phyloP scores from a whole-genome alignment of 2,797 vertebrate species.

The Ambastaia sidthimunki region DNA sequence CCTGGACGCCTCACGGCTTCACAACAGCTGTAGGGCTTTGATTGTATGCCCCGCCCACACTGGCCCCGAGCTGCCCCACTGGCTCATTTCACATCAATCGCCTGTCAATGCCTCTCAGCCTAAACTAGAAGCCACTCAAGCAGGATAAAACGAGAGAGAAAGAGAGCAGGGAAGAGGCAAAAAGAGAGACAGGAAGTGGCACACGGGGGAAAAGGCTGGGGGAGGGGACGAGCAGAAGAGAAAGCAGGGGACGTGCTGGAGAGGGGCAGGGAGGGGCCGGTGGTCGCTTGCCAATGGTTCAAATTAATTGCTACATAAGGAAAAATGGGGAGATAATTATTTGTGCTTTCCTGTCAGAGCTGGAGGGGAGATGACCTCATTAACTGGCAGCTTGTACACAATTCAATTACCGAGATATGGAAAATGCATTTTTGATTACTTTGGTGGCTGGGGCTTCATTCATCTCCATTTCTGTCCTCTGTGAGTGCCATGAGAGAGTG shows the following conservation, averaged over 20 bases:
- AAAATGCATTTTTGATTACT: constrained; percentile 97
- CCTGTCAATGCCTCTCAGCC: constrained; percentile 86
- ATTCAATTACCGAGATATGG: constrained; percentile 94
- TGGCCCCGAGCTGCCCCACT: constrained; percentile 36
- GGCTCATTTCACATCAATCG: constrained; percentile 75
- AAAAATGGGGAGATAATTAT: constrained; percentile 95
- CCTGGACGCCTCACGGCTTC: constrained; percentile 83
- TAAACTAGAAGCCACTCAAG: constrained; percentile 80
- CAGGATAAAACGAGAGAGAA: constrained; percentile 37
- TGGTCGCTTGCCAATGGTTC: constrained; percentile 82
- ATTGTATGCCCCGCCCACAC: constrained; percentile 74
- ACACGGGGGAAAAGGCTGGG: constrained; percentile 42
- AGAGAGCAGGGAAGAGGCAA: constrained; percentile 15
- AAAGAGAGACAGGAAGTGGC: constrained; percentile 37
- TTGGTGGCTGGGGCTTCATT: constrained; percentile 79
- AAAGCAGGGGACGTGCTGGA: constrained; percentile 21
- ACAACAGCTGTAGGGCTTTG: constrained; percentile 83
- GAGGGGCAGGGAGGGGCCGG: constrained; percentile 61
- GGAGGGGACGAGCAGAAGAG: constrained; percentile 14
- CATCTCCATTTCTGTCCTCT: constrained; percentile 79
- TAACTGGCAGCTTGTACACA: constrained; percentile 94
- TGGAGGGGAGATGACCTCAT: constrained; percentile 90
- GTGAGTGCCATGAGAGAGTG: constrained; percentile 56
- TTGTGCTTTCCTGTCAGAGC: constrained; percentile 91
- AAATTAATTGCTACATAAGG: constrained; percentile 95